These are phyloP conservation scores for Gymnocheta viridis DNA, from an alignment of 2,888 invertebrate genomes.

Conservation along the genomic window DNA sequence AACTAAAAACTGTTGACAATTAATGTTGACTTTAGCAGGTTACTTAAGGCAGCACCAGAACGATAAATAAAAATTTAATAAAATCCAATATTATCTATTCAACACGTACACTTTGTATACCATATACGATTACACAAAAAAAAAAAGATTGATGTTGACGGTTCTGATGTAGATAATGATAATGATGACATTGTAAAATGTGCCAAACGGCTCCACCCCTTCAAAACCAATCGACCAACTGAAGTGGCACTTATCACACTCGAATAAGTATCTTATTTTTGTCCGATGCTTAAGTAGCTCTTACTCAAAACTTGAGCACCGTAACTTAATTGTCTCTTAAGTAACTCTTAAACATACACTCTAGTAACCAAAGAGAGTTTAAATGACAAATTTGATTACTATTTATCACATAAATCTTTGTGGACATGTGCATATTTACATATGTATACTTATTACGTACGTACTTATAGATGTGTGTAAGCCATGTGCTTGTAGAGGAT, in stretches of 20 bases:
- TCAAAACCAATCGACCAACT: slow-evolving; percentile 55
- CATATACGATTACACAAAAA: slow-evolving; percentile 23
- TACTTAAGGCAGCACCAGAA: slow-evolving; percentile 38
- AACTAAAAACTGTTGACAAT: slow-evolving; percentile 60
- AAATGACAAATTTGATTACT: slow-evolving; percentile 56
- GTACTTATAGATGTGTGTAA: not conserved
- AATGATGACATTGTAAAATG: slow-evolving; percentile 52
- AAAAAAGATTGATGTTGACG: slow-evolving; percentile 36
- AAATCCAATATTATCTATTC: slow-evolving; percentile 47
- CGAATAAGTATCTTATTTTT: slow-evolving; percentile 55
- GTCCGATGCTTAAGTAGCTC: slow-evolving; percentile 58
- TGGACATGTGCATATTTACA: not conserved
- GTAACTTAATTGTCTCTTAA: slow-evolving; percentile 59
- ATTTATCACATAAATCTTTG: slow-evolving; percentile 19
- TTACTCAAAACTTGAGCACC: slow-evolving; percentile 54
- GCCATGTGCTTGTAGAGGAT: not conserved
- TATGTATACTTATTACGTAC: not conserved
- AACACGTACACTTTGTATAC: not conserved
- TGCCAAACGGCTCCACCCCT: slow-evolving; percentile 51
- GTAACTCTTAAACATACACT: slow-evolving; percentile 56
- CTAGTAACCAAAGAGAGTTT: slow-evolving; percentile 44
- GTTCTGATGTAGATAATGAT: slow-evolving; percentile 13
- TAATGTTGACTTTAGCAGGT: slow-evolving; percentile 56
- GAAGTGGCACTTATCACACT: slow-evolving; percentile 58
- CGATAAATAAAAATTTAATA: slow-evolving; percentile 43